Base-by-base conservation (phyloP, 2,888 invertebrate genomes). In the Scrobipalpa costella region DNA sequence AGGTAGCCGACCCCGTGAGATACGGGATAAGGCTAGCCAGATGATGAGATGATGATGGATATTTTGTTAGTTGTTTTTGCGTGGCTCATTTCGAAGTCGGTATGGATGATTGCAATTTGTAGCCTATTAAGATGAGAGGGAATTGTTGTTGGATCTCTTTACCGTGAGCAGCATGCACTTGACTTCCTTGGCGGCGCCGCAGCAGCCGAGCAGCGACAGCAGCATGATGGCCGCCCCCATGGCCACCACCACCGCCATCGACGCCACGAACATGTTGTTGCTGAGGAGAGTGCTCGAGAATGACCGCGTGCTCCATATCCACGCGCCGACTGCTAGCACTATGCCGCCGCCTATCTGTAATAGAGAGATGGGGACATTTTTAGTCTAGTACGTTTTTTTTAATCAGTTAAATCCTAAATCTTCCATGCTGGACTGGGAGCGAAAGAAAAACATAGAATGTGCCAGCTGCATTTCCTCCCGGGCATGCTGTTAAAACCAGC, bases 181-280 rank as follows among this genome's bases (percentile, higher is more conserved):
- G 79, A 98, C 95, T 93, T 98, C 98, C 82, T 96, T 96, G 57
- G 96, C 95, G n/a, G 98, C 97, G 55, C 98, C 98, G 77, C 97
- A 93, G 86, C 98, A 98, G 64, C 98, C 98, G 68, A 98, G 94
- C 84, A 98, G 95, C 9, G 98, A 96, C 62, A 98, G 93, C 68
- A 98, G 78, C 74, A 96, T 94, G 66, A 97, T 94, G 67, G 96
- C 92, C 38, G 95, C 93, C 7, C 98, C 98, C 66, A 96, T 96
- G 21, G 94, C 95, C 61, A 98, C 94, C 68, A 98, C 92, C 65
- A 98, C 95, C 76, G 95, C 96, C 49, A 98, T 95, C 0, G 98
- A 95, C 33, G 97, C 97, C 61, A 96, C 94, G 86, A 97, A 97
- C 76, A 98, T 92, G 89, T 97, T 96, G 75, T 96, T 97, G 65